Evolutionary conservation across 2,797 vertebrate genomes (phyloP).

Genomic region (Petrocephalus schoutedeni): DNA sequence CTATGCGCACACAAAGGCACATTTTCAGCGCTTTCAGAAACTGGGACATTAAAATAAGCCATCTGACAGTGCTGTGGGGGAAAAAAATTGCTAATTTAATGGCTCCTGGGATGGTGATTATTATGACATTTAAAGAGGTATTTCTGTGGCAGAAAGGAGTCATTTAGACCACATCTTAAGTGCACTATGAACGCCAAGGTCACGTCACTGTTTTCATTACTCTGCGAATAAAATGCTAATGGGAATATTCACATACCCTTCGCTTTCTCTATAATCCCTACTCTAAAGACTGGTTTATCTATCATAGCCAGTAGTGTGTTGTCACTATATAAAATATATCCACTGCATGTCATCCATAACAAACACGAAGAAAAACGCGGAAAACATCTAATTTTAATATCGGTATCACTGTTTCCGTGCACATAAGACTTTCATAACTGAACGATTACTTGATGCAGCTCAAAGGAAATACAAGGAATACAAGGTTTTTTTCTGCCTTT

Average conservation of each 20-base stretch:
- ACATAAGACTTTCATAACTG: neutral
- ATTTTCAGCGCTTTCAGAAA: constrained; percentile 39
- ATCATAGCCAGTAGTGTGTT: neutral
- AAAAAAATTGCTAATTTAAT: constrained; percentile 46
- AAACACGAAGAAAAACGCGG: neutral
- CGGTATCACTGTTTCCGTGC: neutral
- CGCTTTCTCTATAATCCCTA: constrained; percentile 27
- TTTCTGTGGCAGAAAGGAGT: constrained; percentile 46
- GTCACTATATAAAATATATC: constrained; percentile 6
- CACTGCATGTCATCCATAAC: neutral
- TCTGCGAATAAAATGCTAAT: constrained; percentile 41
- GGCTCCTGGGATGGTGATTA: constrained; percentile 46
- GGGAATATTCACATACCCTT: constrained; percentile 29
- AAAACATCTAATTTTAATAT: neutral
- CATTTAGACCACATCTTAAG: constrained; percentile 43
- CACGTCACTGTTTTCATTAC: constrained; percentile 40
- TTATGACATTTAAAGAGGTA: constrained; percentile 50
- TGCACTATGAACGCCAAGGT: constrained; percentile 37
- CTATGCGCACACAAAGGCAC: constrained; percentile 40
- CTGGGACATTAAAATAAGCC: constrained; percentile 45
- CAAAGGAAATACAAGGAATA: neutral
- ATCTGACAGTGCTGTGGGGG: constrained; percentile 39
- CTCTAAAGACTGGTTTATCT: constrained; percentile 10
- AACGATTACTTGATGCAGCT: neutral
- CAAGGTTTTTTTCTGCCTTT: neutral